A percentile compares a stretch with the other conserved stretches of the same genome.
Conservation (phyloP, 2,888 invertebrate species). For the Ctena decussata region DNA sequence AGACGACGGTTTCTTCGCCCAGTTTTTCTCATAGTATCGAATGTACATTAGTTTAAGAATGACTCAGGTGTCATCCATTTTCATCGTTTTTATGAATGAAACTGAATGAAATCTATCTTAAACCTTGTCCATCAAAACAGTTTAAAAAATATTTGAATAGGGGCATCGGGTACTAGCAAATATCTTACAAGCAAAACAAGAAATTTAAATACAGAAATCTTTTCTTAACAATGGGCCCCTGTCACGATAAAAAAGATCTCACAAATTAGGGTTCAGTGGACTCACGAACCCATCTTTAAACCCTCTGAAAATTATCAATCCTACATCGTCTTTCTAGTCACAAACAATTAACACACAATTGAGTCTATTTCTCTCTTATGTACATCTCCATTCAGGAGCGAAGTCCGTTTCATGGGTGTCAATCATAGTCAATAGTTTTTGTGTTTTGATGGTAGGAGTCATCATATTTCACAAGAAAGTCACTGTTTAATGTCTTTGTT, state of each 20-base stretch:
- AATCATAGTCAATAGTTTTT: slow-evolving; percentile 37
- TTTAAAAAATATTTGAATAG: not conserved
- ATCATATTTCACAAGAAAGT: slow-evolving; percentile 16
- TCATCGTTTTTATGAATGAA: slow-evolving; percentile 11
- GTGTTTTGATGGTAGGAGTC: not conserved
- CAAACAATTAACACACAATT: slow-evolving; percentile 55
- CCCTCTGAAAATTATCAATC: not conserved
- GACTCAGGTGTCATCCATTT: slow-evolving; percentile 5
- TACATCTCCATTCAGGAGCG: slow-evolving; percentile 44
- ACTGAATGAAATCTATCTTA: not conserved
- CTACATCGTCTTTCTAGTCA: slow-evolving; percentile 31
- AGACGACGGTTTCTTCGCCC: no score
- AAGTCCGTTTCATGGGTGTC: slow-evolving; percentile 49
- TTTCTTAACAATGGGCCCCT: not conserved
- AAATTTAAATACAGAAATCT: not conserved
- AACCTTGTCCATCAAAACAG: not conserved
- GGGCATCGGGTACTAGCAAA: slow-evolving; percentile 6
- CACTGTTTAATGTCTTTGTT: slow-evolving; percentile 5
- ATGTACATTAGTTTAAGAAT: not conserved
- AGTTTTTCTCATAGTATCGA: slow-evolving; percentile 1
- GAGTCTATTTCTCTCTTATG: slow-evolving; percentile 36
- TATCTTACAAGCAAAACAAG: not conserved
- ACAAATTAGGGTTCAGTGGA: not conserved
- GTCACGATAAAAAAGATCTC: not conserved
- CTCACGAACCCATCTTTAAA: slow-evolving; percentile 7